Conservation (phyloP, 2,113 vertebrate species). For the Psettodes erumei region DNA sequence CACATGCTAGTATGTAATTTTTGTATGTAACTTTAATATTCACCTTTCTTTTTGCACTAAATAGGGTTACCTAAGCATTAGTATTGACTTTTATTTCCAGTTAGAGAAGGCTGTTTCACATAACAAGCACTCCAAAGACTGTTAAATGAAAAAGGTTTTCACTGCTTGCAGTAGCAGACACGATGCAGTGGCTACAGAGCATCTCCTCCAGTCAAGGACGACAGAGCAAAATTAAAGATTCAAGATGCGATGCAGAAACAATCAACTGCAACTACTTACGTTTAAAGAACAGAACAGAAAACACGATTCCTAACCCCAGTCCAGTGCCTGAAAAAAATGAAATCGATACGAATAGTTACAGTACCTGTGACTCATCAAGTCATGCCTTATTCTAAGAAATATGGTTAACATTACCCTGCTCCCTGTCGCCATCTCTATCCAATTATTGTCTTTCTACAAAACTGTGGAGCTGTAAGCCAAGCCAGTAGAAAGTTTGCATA, state of each 20-base stretch:
- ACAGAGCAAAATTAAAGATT: constrained; percentile 2
- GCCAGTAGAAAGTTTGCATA: background rate
- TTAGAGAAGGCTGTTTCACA: background rate
- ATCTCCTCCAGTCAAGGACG: background rate
- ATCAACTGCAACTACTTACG: constrained; percentile 84
- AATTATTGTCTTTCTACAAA: background rate
- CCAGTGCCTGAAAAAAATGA: constrained; percentile 86
- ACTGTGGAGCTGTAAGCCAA: background rate
- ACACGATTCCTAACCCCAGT: constrained; percentile 93
- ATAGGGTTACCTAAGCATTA: no score
- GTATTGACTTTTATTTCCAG: background rate
- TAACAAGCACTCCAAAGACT: background rate
- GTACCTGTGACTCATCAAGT: no score
- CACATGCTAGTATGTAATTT: background rate
- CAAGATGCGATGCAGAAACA: background rate
- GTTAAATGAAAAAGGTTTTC: background rate
- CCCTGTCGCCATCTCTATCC: background rate
- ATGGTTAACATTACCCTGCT: background rate
- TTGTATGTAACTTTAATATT: background rate
- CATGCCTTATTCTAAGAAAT: background rate
- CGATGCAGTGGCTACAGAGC: background rate
- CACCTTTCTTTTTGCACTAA: no score
- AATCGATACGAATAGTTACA: background rate
- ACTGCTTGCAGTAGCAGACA: background rate
- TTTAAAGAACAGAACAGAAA: constrained; percentile 98